Conservation (phyloP, 2,888 invertebrate genomes). For the Lissonota sp. region DNA sequence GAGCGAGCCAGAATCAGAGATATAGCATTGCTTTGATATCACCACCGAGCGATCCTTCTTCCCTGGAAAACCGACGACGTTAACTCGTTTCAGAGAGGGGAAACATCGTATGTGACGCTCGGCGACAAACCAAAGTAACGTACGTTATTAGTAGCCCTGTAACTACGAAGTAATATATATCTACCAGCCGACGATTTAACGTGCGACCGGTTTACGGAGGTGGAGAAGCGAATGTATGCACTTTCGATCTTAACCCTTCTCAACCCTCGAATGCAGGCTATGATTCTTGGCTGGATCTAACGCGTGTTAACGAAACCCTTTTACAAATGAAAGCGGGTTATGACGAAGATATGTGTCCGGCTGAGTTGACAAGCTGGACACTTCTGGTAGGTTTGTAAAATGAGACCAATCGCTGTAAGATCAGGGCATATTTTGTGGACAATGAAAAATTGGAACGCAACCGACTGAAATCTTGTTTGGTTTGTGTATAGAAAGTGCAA, state of each 20-base stretch:
- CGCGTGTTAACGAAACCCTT: too few relatives aligned
- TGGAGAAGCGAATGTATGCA: not conserved
- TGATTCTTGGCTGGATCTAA: too few relatives aligned
- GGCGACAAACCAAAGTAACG: slow-evolving; percentile 50
- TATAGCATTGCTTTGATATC: slow-evolving; percentile 60
- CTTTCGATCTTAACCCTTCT: slow-evolving; percentile 24
- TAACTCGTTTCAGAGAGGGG: slow-evolving; percentile 18
- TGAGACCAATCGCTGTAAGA: too few relatives aligned
- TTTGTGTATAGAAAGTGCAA: slow-evolving; percentile 11
- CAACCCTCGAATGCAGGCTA: slow-evolving; percentile 34
- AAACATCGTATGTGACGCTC: slow-evolving; percentile 45
- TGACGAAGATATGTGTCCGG: too few relatives aligned
- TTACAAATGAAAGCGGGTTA: too few relatives aligned
- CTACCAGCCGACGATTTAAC: slow-evolving; percentile 1
- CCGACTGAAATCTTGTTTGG: not conserved
- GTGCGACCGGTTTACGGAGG: not conserved
- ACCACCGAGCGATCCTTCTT: slow-evolving; percentile 64
- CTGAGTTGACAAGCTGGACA: too few relatives aligned
- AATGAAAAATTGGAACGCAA: too few relatives aligned
- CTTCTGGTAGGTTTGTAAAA: too few relatives aligned
- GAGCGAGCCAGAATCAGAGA: not conserved
- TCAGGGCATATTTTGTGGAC: too few relatives aligned
- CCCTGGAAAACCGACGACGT: slow-evolving; percentile 34
- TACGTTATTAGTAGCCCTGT: slow-evolving; percentile 39
- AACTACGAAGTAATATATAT: not conserved